Conservation (phyloP, 1,140 invertebrate species). For the Drosophila nannoptera region DNA sequence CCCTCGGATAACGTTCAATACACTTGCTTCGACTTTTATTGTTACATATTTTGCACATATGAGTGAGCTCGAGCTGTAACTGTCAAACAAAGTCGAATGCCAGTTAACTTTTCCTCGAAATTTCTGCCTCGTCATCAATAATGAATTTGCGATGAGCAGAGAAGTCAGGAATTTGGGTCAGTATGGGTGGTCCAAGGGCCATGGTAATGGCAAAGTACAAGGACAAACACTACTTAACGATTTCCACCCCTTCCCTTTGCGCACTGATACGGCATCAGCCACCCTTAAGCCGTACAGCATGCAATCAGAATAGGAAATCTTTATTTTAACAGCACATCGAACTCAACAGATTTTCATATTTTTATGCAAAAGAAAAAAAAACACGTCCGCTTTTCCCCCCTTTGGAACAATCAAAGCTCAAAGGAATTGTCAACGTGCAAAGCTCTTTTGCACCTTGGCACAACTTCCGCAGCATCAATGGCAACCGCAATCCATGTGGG, state of each 20-base stretch:
- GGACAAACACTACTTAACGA: slow-evolving; percentile 26
- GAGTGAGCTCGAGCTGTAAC: slow-evolving; percentile 56
- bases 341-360: slow-evolving; percentile 44
- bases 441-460: slow-evolving; percentile 58
- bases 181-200: background rate
- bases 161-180: slow-evolving; percentile 49
- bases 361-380: slow-evolving; percentile 34
- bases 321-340: slow-evolving; percentile 53
- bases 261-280: slow-evolving; percentile 10
- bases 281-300: slow-evolving; percentile 12
- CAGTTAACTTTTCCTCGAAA: slow-evolving; percentile 44
- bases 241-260: background rate
- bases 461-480: slow-evolving; percentile 34
- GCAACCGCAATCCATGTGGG: slow-evolving; percentile 60
- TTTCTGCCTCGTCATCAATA: slow-evolving; percentile 64
- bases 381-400: slow-evolving; percentile 5
- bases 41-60: slow-evolving; percentile 39
- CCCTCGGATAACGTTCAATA: slow-evolving; percentile 33
- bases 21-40: slow-evolving; percentile 53
- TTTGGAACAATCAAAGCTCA: slow-evolving; percentile 59
- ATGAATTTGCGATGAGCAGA: slow-evolving; percentile 39
- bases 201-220: slow-evolving; percentile 2
- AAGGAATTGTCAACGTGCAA: slow-evolving; percentile 58
- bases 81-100: slow-evolving; percentile 57
- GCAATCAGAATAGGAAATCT: slow-evolving; percentile 58